Evolutionary conservation across 2,797 vertebrate genomes (phyloP).

Genomic region (Betta splendens): DNA sequence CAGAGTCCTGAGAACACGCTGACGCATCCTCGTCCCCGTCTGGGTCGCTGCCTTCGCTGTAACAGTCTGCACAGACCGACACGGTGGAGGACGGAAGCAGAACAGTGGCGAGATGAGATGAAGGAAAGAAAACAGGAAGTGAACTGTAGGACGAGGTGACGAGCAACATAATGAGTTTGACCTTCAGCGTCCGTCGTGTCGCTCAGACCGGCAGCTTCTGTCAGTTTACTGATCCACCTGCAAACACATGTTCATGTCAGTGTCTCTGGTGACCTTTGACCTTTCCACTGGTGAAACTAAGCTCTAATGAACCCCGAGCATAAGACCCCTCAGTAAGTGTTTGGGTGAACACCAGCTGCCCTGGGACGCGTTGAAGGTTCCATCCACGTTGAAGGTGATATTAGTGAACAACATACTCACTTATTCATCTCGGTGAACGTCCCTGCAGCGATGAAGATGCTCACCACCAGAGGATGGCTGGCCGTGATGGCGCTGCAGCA

Average conservation of each 20-base stretch:
- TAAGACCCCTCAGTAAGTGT: no score
- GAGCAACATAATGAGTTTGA: no score
- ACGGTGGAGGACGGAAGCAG: not conserved
- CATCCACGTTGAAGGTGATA: no score
- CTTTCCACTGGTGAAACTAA: no score
- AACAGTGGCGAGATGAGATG: not conserved
- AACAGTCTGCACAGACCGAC: conserved; percentile 30
- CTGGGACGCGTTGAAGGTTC: no score
- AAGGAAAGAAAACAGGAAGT: not conserved
- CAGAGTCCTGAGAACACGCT: not conserved
- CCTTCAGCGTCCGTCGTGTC: conserved; percentile 11
- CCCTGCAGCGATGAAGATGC: conserved; percentile 41
- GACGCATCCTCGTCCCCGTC: not conserved
- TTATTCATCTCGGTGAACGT: conserved; percentile 46
- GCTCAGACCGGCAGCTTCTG: conserved; percentile 4
- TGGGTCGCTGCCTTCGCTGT: conserved; percentile 50
- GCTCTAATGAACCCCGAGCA: no score
- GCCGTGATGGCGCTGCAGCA: conserved; percentile 44
- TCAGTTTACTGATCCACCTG: conserved; percentile 54
- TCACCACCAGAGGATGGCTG: conserved; percentile 39
- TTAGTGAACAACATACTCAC: no score
- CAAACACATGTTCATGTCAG: no score
- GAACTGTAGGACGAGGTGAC: no score
- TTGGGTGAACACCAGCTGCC: no score
- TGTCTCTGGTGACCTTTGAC: no score